Percentiles rank a stretch among this genome's conserved stretches.
Conservation (phyloP, 2,888 invertebrate species). For the Dolomedes plantarius region DNA sequence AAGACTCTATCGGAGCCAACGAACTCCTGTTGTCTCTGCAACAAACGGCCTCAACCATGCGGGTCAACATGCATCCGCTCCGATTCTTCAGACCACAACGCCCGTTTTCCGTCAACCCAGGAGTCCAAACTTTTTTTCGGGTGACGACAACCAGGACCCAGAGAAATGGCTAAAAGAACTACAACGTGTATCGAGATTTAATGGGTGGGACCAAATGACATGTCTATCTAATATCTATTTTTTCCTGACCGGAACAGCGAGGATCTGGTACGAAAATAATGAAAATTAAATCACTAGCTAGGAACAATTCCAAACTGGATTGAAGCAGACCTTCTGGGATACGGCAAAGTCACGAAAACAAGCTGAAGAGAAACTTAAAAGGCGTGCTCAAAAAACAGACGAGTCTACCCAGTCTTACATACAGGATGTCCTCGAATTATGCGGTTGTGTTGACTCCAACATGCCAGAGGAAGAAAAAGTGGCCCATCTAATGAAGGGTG, state of each 20-base stretch:
- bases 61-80: too few species aligned
- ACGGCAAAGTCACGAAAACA: background rate
- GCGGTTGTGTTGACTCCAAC: background rate
- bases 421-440: background rate
- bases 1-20: too few species aligned
- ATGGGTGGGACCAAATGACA: background rate
- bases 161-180: too few species aligned
- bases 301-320: too few species aligned
- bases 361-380: background rate
- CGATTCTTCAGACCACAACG: too few species aligned
- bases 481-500: too few species aligned
- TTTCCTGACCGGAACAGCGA: background rate
- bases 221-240: constrained; percentile 1
- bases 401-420: background rate
- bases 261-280: background rate
- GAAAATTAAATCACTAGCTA: too few species aligned
- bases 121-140: too few species aligned
- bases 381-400: background rate
- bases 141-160: too few species aligned
- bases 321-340: background rate
- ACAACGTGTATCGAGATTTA: background rate
- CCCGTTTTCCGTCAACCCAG: too few species aligned
- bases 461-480: background rate
- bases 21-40: too few species aligned
- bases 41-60: too few species aligned